Conservation (phyloP, 1,140 invertebrate species). For the Drosophila teissieri region DNA sequence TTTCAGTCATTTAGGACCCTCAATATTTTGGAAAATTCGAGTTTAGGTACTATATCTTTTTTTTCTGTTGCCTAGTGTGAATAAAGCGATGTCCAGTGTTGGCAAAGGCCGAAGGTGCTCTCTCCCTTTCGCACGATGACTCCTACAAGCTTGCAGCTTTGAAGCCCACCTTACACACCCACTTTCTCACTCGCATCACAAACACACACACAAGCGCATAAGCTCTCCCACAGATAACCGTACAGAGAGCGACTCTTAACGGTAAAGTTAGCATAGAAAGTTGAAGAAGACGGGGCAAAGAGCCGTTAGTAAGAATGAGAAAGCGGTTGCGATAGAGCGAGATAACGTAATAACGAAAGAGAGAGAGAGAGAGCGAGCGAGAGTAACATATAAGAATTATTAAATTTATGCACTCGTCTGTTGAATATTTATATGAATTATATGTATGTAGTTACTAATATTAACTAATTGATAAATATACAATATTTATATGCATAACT, state of each 20-base stretch:
- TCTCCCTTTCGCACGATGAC: conserved; percentile 47
- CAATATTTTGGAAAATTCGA: background rate
- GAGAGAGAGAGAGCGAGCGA: background rate
- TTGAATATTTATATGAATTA: conserved; percentile 73
- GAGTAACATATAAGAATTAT: conserved; percentile 60
- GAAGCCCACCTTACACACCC: conserved; percentile 73
- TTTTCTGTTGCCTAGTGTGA: conserved; percentile 27
- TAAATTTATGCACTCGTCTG: conserved; percentile 79
- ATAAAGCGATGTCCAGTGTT: conserved; percentile 28
- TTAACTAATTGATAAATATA: conserved; percentile 71
- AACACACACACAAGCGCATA: conserved; percentile 31
- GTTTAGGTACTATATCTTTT: background rate
- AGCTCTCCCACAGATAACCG: conserved; percentile 23
- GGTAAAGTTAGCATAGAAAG: conserved; percentile 37
- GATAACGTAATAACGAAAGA: no score
- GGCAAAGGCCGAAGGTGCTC: conserved; percentile 32
- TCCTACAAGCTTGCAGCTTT: conserved; percentile 67
- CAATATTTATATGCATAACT: conserved; percentile 58
- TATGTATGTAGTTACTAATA: conserved; percentile 71
- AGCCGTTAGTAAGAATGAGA: conserved; percentile 14
- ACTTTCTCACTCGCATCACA: conserved; percentile 35
- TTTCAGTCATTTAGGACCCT: background rate
- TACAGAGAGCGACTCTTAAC: conserved; percentile 27
- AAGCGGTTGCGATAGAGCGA: background rate
- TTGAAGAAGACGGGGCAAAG: conserved; percentile 11